Percentiles rank a stretch among this genome's conserved stretches.
phyloP scores from a whole-genome alignment of 2,888 invertebrate species.

The Lumbricus terrestris region DNA sequence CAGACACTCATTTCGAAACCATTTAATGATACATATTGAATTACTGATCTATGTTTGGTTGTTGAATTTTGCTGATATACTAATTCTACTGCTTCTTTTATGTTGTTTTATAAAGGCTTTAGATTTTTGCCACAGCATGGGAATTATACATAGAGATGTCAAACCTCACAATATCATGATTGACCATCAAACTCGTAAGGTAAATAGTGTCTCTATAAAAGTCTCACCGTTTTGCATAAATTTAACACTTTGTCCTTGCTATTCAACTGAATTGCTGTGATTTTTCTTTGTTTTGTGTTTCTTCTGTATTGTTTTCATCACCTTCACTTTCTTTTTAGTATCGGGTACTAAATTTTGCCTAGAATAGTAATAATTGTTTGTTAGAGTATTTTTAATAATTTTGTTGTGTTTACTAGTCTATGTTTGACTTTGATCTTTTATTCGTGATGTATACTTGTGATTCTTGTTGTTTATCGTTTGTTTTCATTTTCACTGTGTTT shows the following conservation, averaged over 20 bases:
- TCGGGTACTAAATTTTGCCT: not conserved
- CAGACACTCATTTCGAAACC: not conserved
- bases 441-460: not conserved
- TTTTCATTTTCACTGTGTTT: not conserved
- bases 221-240: not conserved
- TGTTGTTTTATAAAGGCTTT: slow-evolving; percentile 68
- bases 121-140: slow-evolving; percentile 99
- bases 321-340: no score
- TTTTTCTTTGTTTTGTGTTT: no score
- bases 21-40: not conserved
- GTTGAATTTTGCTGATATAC: not conserved
- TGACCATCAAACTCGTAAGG: slow-evolving; percentile 96
- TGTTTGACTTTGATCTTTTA: not conserved
- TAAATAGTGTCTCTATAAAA: slow-evolving; percentile 39
- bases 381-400: not conserved
- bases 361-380: not conserved
- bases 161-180: slow-evolving; percentile 99
- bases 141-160: slow-evolving; percentile 99
- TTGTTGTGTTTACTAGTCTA: no score
- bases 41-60: not conserved
- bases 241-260: not conserved
- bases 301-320: no score
- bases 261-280: no score
- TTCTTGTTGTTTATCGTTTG: not conserved
- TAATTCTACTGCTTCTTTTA: not conserved